These are phyloP conservation scores for Griposia aprilina DNA, from an alignment of 2,888 invertebrate genomes.

Conservation along the genomic window DNA sequence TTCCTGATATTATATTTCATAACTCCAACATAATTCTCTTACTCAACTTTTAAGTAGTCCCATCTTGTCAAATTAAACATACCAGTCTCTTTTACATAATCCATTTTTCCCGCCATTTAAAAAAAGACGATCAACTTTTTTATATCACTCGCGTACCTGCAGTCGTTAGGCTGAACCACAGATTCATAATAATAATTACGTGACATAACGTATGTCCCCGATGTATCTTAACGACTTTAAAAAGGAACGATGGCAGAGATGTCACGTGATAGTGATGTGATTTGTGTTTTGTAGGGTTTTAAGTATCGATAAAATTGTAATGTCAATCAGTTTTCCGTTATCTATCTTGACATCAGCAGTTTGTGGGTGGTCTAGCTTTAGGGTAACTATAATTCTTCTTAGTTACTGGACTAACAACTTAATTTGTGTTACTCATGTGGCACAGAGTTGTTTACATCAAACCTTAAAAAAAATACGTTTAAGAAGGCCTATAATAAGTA, in stretches of 20 bases:
- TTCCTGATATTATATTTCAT: constrained; percentile 16
- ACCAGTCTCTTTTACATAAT: constrained; percentile 42
- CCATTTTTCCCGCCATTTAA: constrained; percentile 24
- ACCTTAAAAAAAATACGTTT: not conserved
- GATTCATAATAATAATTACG: constrained; percentile 48
- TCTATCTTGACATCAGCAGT: constrained; percentile 3
- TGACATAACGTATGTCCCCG: constrained; percentile 42
- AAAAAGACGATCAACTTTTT: constrained; percentile 23
- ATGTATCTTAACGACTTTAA: constrained; percentile 45
- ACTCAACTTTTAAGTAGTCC: constrained; percentile 15
- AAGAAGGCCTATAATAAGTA: not conserved
- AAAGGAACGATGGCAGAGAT: constrained; percentile 24
- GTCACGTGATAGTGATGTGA: constrained; percentile 34
- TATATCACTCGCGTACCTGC: constrained; percentile 17
- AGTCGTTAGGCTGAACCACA: constrained; percentile 44
- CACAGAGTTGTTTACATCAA: not conserved
- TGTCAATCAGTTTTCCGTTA: not conserved
- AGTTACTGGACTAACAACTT: not conserved
- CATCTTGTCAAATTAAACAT: constrained; percentile 37
- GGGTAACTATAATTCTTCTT: not conserved
- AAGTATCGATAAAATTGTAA: constrained; percentile 41
- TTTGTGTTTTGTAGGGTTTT: constrained; percentile 8
- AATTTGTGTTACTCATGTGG: not conserved
- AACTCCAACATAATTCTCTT: constrained; percentile 1
- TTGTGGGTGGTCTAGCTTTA: constrained; percentile 5